phyloP scores from a whole-genome alignment of 2,888 invertebrate species.

The Scaptomyza caliginosa region DNA sequence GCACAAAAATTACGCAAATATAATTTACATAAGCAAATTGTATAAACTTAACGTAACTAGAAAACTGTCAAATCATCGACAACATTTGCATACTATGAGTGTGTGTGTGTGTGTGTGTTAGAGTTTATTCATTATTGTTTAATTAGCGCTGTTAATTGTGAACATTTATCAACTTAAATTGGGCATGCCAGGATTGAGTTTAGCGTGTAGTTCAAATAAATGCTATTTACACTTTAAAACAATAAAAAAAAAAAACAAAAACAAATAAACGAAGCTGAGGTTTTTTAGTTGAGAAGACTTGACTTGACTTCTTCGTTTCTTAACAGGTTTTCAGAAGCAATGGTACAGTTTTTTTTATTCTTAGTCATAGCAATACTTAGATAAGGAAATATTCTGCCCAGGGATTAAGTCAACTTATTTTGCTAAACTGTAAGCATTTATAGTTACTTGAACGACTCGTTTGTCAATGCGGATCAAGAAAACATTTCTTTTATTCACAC shows the following conservation, averaged over 20 bases:
- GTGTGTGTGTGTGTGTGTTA: neutral
- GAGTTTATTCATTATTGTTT: slow-evolving; percentile 27
- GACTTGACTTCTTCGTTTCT: no score
- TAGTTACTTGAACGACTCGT: no score
- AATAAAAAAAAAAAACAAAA: neutral
- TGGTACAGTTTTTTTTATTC: no score
- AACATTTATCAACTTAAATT: slow-evolving; percentile 20
- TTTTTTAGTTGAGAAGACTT: no score
- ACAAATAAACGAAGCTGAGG: no score
- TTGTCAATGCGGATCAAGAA: no score
- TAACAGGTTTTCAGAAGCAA: no score
- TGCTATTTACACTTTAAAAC: neutral
- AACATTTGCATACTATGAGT: neutral
- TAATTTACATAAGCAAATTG: slow-evolving; percentile 56
- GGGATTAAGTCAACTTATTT: no score
- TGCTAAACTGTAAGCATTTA: no score
- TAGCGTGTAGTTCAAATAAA: neutral
- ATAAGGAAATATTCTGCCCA: no score
- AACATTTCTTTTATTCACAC: no score
- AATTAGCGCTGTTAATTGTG: slow-evolving; percentile 24
- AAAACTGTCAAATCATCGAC: slow-evolving; percentile 24
- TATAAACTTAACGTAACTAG: slow-evolving; percentile 46
- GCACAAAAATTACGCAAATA: slow-evolving; percentile 53
- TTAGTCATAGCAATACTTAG: no score
- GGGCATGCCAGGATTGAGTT: neutral